A percentile compares a stretch with the other conserved stretches of the same genome.
phyloP scores from a whole-genome alignment of 2,113 vertebrate species.

The Synodontis membranacea region DNA sequence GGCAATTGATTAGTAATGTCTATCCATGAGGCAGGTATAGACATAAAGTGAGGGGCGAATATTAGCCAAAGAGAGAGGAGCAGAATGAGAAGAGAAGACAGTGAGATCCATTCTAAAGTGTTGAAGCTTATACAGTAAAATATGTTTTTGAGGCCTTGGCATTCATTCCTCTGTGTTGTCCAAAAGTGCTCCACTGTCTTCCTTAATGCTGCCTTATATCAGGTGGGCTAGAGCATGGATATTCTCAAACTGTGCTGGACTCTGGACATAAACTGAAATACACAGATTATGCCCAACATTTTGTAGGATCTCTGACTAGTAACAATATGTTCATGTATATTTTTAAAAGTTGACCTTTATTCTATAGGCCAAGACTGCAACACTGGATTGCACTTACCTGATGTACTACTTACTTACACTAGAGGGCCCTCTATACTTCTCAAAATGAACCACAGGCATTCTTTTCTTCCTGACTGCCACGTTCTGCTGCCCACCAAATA shows the following conservation, averaged over 20 bases:
- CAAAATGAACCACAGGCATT: neutral
- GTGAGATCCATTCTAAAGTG: neutral
- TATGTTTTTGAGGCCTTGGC: neutral
- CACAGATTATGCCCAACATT: neutral
- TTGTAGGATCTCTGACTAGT: neutral
- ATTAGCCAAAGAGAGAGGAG: neutral
- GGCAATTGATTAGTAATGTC: constrained; percentile 27
- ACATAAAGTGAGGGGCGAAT: neutral
- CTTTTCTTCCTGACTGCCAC: neutral
- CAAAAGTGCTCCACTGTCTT: neutral
- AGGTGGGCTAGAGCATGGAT: neutral
- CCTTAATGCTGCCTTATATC: neutral
- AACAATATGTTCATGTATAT: neutral
- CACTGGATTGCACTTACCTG: neutral
- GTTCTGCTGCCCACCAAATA: neutral
- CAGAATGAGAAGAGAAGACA: neutral
- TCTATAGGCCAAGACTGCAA: neutral
- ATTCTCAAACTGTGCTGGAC: neutral
- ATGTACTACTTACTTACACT: constrained; percentile 1
- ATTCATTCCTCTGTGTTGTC: neutral
- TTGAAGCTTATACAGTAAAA: neutral
- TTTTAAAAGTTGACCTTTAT: neutral
- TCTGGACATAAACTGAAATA: neutral
- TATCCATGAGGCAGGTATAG: neutral
- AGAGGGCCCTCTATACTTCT: constrained; percentile 27